Conservation (phyloP, 2,797 vertebrate species). For the Miichthys miiuy region DNA sequence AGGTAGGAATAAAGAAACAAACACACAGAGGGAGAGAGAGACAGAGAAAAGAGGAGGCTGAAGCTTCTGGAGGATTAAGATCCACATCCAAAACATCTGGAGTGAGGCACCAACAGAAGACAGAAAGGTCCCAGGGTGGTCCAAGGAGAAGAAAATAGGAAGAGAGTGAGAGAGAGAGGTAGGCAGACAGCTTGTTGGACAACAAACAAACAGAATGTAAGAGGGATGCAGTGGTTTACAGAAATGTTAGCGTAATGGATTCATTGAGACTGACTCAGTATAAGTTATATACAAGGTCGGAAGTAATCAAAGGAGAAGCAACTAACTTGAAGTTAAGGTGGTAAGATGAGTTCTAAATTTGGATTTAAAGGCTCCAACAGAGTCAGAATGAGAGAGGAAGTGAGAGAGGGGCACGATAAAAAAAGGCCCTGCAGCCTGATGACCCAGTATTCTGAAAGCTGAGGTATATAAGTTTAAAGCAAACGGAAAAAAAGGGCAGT, state of each 20-base stretch:
- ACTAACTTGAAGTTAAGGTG: not conserved
- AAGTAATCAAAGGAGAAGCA: not conserved
- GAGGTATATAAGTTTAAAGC: not conserved
- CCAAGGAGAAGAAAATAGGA: not conserved
- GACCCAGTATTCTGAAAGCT: not conserved
- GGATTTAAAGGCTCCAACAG: not conserved
- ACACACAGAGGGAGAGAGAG: not conserved
- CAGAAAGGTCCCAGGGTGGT: not conserved
- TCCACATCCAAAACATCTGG: not conserved
- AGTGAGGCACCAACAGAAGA: not conserved
- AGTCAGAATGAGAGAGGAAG: not conserved
- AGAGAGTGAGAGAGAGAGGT: not conserved
- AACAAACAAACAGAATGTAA: constrained; percentile 2
- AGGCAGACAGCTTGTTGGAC: not conserved
- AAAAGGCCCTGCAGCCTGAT: too few species aligned
- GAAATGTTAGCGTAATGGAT: not conserved
- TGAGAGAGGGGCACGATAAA: too few species aligned
- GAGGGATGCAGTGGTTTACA: not conserved
- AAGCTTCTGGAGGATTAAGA: not conserved
- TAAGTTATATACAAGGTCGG: not conserved
- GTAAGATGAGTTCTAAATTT: not conserved
- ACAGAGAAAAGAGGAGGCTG: not conserved
- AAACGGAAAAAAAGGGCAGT: not conserved
- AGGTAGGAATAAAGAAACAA: not conserved
- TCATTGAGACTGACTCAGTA: not conserved